phyloP scores from a whole-genome alignment of 2,888 invertebrate species.

The Siphlonurus alternatus region DNA sequence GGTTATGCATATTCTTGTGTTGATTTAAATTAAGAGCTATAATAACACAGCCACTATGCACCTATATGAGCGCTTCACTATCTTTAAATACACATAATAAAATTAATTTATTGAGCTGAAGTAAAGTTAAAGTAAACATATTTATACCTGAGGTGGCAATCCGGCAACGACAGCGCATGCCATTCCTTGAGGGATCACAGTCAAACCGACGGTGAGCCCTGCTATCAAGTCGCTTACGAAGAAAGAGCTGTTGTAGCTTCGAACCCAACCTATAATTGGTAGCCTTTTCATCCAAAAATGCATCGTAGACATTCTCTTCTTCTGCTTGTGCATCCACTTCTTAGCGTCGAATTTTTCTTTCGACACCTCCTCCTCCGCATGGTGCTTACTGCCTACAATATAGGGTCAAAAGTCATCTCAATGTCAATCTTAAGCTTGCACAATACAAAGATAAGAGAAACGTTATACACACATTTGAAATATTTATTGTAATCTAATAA shows the following conservation, averaged over 20 bases:
- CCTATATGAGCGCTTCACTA: too few relatives aligned
- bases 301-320: not conserved
- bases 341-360: not conserved
- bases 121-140: not conserved
- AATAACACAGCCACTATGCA: too few relatives aligned
- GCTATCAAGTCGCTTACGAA: slow-evolving; percentile 7
- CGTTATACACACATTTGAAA: too few relatives aligned
- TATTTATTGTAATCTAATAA: too few relatives aligned
- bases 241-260: not conserved
- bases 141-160: slow-evolving; percentile 26
- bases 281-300: not conserved
- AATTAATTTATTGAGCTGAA: too few relatives aligned
- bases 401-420: not conserved
- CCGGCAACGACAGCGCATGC: slow-evolving; percentile 31
- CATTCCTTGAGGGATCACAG: slow-evolving; percentile 32
- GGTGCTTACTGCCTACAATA: not conserved
- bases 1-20: too few relatives aligned
- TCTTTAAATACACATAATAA: too few relatives aligned
- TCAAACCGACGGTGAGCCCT: slow-evolving; percentile 23
- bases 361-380: too few relatives aligned
- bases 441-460: too few relatives aligned
- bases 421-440: too few relatives aligned
- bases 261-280: not conserved
- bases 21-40: too few relatives aligned
- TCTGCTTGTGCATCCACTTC: not conserved